These are phyloP conservation scores for Pampusana beccarii DNA, from an alignment of 2,113 vertebrate genomes.

Conservation along the genomic window DNA sequence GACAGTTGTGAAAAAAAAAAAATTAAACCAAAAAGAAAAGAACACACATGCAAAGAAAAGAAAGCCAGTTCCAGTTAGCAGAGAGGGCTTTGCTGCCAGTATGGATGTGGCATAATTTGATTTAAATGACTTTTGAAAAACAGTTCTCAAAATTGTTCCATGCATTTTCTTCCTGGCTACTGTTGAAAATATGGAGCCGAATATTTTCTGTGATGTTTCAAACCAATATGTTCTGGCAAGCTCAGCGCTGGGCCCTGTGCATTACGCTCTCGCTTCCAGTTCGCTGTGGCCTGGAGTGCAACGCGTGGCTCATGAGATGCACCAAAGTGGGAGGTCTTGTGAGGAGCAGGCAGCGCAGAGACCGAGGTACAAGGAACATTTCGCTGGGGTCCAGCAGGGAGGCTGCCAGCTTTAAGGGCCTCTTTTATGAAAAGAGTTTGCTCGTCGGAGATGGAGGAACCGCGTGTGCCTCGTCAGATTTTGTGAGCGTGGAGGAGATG, in stretches of 20 bases:
- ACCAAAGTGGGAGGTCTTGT: conserved; percentile 68
- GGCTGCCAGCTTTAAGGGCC: conserved; percentile 51
- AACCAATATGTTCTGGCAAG: conserved; percentile 70
- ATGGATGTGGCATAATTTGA: conserved; percentile 70
- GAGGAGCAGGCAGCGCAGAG: conserved; percentile 41
- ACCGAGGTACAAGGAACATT: conserved; percentile 56
- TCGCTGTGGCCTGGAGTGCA: conserved; percentile 68
- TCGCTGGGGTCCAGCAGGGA: conserved; percentile 43
- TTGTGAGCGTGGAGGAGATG: neutral
- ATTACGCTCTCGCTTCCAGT: conserved; percentile 63
- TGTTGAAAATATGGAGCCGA: conserved; percentile 66
- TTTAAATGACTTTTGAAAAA: conserved; percentile 72
- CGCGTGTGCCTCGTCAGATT: neutral
- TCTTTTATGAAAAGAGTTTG: conserved; percentile 12
- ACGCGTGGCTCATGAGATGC: conserved; percentile 59
- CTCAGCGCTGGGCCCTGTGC: conserved; percentile 60
- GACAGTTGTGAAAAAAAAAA: neutral
- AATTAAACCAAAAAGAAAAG: conserved; percentile 31
- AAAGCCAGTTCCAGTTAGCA: conserved; percentile 57
- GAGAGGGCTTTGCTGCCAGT: conserved; percentile 49
- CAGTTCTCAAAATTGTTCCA: conserved; percentile 68
- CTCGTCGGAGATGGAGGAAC: conserved; percentile 24
- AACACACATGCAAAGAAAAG: conserved; percentile 44
- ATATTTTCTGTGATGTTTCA: conserved; percentile 73
- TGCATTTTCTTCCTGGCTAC: conserved; percentile 70